Conservation (phyloP, 2,797 vertebrate genomes). For the Ctenopoma multispine region DNA sequence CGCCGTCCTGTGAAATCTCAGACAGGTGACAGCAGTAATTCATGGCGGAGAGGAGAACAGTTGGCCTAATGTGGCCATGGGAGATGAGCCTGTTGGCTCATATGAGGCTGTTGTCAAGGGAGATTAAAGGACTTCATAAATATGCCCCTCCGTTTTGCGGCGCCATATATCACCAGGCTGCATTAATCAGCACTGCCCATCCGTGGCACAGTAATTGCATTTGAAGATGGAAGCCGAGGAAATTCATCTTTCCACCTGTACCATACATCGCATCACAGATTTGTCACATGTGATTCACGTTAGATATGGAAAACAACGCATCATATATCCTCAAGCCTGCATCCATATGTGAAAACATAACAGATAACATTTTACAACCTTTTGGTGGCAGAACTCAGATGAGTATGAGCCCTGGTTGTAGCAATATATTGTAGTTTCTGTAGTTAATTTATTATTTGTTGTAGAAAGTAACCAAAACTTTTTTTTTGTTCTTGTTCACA, state of each 20-base stretch:
- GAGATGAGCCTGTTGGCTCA: conserved; percentile 73
- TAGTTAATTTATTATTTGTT: neutral
- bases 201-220: conserved; percentile 69
- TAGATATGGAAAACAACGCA: conserved; percentile 49
- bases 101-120: conserved; percentile 70
- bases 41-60: conserved; percentile 53
- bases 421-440: neutral
- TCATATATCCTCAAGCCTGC: neutral
- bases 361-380: neutral
- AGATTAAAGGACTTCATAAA: conserved; percentile 82
- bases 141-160: conserved; percentile 65
- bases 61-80: conserved; percentile 67
- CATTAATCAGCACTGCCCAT: conserved; percentile 73
- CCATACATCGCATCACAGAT: conserved; percentile 55
- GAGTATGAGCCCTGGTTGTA: neutral
- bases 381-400: neutral
- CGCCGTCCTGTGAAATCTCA: conserved; percentile 74
- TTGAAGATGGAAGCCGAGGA: conserved; percentile 68
- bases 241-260: conserved; percentile 69
- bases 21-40: conserved; percentile 79
- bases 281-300: conserved; percentile 63
- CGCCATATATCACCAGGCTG: conserved; percentile 63
- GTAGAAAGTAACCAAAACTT: neutral
- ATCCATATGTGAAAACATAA: neutral
- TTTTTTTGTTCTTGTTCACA: neutral